Conservation (phyloP, 2,888 invertebrate species). For the Portevinia maculata region DNA sequence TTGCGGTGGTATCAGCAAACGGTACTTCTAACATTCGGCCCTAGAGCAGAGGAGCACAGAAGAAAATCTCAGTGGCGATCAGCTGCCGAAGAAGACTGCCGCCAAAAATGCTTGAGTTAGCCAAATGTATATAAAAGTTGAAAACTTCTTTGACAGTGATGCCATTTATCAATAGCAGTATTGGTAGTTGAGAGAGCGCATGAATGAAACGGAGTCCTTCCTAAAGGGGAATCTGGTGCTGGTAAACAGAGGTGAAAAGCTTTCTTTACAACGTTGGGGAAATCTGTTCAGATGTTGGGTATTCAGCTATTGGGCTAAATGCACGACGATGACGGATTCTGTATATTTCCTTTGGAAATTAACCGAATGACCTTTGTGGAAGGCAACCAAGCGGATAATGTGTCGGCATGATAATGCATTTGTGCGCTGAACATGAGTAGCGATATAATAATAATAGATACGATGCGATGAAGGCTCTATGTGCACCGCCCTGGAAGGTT, state of each 20-base stretch:
- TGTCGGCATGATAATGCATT: slow-evolving; percentile 62
- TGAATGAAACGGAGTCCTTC: slow-evolving; percentile 55
- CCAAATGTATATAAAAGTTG: slow-evolving; percentile 22
- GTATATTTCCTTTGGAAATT: slow-evolving; percentile 57
- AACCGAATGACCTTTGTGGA: slow-evolving; percentile 65
- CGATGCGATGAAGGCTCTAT: background rate
- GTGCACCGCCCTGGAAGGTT: slow-evolving; percentile 1
- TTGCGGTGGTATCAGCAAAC: slow-evolving; percentile 34
- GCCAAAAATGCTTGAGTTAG: slow-evolving; percentile 67
- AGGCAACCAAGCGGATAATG: slow-evolving; percentile 62
- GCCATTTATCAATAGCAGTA: too few relatives aligned
- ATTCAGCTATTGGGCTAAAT: slow-evolving; percentile 57
- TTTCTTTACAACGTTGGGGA: slow-evolving; percentile 5
- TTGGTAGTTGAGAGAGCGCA: slow-evolving; percentile 52
- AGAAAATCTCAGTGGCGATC: slow-evolving; percentile 66
- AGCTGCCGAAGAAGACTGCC: slow-evolving; percentile 69
- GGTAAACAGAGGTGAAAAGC: slow-evolving; percentile 60
- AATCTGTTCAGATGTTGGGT: background rate
- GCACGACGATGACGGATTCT: slow-evolving; percentile 23
- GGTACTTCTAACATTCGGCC: slow-evolving; percentile 22
- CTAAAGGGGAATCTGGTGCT: slow-evolving; percentile 30
- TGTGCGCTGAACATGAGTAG: slow-evolving; percentile 21
- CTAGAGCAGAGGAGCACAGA: slow-evolving; percentile 29
- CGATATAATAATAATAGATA: slow-evolving; percentile 53
- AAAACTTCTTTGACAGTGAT: slow-evolving; percentile 12